Percentiles rank a stretch among this genome's conserved stretches.
Conservation (phyloP, 2,797 vertebrate genomes). For the Pseudochaenichthys georgianus region DNA sequence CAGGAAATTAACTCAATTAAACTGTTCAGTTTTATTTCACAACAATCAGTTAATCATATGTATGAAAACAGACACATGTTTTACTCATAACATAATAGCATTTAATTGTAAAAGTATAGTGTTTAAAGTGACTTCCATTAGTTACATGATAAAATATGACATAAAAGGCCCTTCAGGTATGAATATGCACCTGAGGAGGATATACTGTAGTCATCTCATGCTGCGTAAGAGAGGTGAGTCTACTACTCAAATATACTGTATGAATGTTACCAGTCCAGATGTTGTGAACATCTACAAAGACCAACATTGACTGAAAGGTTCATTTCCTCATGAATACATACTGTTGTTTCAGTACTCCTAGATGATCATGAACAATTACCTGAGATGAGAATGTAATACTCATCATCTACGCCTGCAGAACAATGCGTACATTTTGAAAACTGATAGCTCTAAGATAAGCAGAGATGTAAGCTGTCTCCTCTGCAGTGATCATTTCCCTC, state of each 20-base stretch:
- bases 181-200: background rate
- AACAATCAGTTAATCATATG: background rate
- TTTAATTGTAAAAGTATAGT: background rate
- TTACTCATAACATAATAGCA: background rate
- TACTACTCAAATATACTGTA: background rate
- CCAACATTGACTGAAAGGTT: background rate
- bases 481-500: conserved; percentile 46
- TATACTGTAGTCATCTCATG: background rate
- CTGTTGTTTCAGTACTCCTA: background rate
- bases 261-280: background rate
- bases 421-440: conserved; percentile 17
- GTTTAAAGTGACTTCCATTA: background rate
- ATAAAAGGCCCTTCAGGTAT: background rate
- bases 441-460: conserved; percentile 23
- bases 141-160: background rate
- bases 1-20: background rate
- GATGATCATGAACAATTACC: conserved; percentile 13
- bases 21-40: background rate
- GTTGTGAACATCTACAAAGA: background rate
- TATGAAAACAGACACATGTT: background rate
- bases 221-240: background rate
- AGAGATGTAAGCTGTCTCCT: conserved; percentile 27
- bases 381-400: background rate
- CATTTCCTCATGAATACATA: background rate
- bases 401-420: background rate